Evolutionary conservation across 2,113 vertebrate genomes (phyloP).

Genomic region (Thermophis baileyi): DNA sequence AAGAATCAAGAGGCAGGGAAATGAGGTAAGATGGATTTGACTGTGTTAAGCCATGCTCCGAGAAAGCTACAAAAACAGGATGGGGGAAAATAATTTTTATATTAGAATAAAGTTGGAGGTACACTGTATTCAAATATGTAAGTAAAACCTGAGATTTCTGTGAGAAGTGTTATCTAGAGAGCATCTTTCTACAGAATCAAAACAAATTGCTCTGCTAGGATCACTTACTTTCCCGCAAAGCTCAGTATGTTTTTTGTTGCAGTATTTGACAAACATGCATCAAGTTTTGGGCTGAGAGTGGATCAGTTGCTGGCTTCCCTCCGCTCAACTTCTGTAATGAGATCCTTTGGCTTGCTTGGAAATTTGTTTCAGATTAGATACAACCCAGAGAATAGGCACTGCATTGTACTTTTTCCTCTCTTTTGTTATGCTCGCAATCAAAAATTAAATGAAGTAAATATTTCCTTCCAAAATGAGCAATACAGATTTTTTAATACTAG

Average conservation of each 20-base stretch:
- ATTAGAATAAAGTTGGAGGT: constrained; percentile 59
- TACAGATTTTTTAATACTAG: constrained; percentile 16
- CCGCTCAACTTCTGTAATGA: neutral
- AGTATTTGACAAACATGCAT: neutral
- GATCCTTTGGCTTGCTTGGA: constrained; percentile 4
- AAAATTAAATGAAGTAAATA: neutral
- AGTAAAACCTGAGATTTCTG: constrained; percentile 28
- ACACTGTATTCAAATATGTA: constrained; percentile 46
- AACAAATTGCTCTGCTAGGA: constrained; percentile 14
- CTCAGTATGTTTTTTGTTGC: neutral
- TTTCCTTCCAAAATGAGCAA: constrained; percentile 10
- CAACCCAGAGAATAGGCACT: constrained; percentile 13
- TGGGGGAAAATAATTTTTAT: constrained; percentile 41
- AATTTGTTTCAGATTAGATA: constrained; percentile 15
- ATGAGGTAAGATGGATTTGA: neutral
- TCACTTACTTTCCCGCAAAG: constrained; percentile 19
- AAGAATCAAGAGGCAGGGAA: constrained; percentile 35
- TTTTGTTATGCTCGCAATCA: neutral
- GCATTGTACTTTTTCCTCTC: neutral
- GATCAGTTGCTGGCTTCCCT: neutral
- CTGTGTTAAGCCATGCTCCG: constrained; percentile 54
- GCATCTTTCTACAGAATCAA: constrained; percentile 17
- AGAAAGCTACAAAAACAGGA: constrained; percentile 54
- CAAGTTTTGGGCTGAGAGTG: constrained; percentile 1
- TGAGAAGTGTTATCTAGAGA: constrained; percentile 1